phyloP scores from a whole-genome alignment of 2,113 vertebrate species.

The Ammodytes marinus region DNA sequence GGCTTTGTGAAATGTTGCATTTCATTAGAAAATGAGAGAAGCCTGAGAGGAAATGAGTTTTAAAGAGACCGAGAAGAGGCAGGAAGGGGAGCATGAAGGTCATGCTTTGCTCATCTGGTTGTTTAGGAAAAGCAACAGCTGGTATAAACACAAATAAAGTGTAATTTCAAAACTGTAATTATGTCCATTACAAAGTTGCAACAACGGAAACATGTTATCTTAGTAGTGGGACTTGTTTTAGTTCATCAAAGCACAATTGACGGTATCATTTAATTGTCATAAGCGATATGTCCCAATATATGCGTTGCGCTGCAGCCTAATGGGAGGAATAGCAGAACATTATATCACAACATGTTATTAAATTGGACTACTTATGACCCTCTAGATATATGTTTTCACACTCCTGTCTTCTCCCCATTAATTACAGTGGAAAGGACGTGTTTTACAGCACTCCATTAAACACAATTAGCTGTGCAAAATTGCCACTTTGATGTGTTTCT shows the following conservation, averaged over 20 bases:
- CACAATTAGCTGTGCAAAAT: conserved; percentile 70
- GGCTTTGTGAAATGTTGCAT: conserved; percentile 63
- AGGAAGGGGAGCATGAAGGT: not conserved
- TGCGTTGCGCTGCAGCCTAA: conserved; percentile 18
- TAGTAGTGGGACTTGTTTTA: conserved; percentile 9
- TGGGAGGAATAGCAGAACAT: conserved; percentile 46
- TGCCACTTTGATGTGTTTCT: conserved; percentile 60
- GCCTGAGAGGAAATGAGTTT: not conserved
- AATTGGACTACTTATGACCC: conserved; percentile 42
- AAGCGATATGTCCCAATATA: not conserved
- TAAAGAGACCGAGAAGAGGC: conserved; percentile 8
- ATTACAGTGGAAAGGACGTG: conserved; percentile 65
- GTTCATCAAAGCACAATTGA: not conserved
- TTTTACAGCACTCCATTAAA: conserved; percentile 74
- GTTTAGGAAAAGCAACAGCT: conserved; percentile 11
- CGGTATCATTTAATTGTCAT: conserved; percentile 16
- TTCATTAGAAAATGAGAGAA: conserved; percentile 57
- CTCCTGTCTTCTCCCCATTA: conserved; percentile 63
- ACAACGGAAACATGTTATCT: not conserved
- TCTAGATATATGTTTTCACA: conserved; percentile 45
- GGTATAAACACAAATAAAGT: conserved; percentile 1
- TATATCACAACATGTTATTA: conserved; percentile 46
- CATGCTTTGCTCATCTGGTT: conserved; percentile 15
- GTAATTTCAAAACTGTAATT: not conserved
- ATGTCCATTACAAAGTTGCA: not conserved